Evolutionary conservation across 64 coral and sea anemone species (phyloP).

Genomic region (Actinia tenebrosa): DNA sequence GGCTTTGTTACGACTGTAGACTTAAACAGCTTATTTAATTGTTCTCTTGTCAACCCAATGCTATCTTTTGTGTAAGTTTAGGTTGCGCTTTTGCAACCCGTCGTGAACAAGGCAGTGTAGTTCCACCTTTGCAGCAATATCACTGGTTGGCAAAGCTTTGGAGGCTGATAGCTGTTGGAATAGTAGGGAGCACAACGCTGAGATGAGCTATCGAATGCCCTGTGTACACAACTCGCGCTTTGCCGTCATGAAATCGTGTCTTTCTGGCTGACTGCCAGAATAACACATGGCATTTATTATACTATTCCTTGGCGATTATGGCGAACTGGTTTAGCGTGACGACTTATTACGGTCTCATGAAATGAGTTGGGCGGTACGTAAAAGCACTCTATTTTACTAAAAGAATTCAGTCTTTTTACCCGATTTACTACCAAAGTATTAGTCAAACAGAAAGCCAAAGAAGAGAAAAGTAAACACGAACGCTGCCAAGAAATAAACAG

Average conservation of each 20-base stretch:
- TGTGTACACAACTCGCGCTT: slow-evolving; percentile 19
- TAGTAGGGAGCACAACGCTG: not conserved
- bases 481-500: slow-evolving; percentile 75
- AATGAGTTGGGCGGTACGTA: slow-evolving; percentile 15
- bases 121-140: slow-evolving; percentile 4
- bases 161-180: not conserved
- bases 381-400: slow-evolving; percentile 10
- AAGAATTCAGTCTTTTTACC: not conserved
- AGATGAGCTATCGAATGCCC: not conserved
- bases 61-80: slow-evolving; percentile 39
- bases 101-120: not conserved
- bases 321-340: slow-evolving; percentile 24
- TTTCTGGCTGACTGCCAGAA: slow-evolving; percentile 54
- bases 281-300: slow-evolving; percentile 69
- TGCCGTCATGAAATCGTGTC: slow-evolving; percentile 8
- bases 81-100: slow-evolving; percentile 23
- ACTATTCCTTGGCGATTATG: slow-evolving; percentile 10
- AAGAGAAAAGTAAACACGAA: slow-evolving; percentile 65
- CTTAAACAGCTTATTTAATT: slow-evolving; percentile 99
- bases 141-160: not conserved
- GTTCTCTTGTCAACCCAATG: slow-evolving; percentile 97
- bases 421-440: not conserved
- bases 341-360: not conserved
- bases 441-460: slow-evolving; percentile 31
- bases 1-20: slow-evolving; percentile 86